Conservation (phyloP, 2,888 invertebrate species). For the Crossocerus cetratus region DNA sequence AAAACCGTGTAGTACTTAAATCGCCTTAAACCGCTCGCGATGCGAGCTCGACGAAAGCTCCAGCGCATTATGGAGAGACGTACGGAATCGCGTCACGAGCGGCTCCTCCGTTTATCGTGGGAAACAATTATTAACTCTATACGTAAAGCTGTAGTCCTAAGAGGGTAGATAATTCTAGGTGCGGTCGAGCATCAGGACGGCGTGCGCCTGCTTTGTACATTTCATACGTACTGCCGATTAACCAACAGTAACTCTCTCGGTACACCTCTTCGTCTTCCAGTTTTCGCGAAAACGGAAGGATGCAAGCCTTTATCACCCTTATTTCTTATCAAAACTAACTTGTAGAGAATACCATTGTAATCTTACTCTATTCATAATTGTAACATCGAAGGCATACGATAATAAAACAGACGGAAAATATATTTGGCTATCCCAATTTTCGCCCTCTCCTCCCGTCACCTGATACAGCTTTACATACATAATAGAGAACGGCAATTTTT, state of each 20-base stretch:
- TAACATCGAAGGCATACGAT: constrained; percentile 66
- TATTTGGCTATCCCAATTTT: too few relatives aligned
- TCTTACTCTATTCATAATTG: constrained; percentile 67
- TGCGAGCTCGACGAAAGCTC: constrained; percentile 40
- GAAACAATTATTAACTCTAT: constrained; percentile 43
- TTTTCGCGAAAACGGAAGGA: constrained; percentile 32
- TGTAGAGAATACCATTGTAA: constrained; percentile 70
- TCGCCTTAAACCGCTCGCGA: constrained; percentile 57
- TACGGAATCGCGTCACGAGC: constrained; percentile 25
- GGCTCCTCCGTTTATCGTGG: constrained; percentile 35
- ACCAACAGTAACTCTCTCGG: constrained; percentile 42
- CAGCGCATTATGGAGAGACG: not conserved
- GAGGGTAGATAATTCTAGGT: constrained; percentile 38
- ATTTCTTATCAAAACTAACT: constrained; percentile 73
- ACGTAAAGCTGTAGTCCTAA: constrained; percentile 41
- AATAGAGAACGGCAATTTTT: too few relatives aligned
- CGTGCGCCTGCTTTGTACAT: constrained; percentile 70
- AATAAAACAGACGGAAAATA: constrained; percentile 50
- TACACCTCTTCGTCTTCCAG: constrained; percentile 36
- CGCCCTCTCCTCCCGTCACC: too few relatives aligned
- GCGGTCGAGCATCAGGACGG: constrained; percentile 13
- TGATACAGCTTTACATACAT: too few relatives aligned
- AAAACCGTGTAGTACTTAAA: constrained; percentile 68
- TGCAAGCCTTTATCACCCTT: constrained; percentile 49
- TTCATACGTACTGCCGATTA: constrained; percentile 64